phyloP scores from a whole-genome alignment of 2,888 invertebrate species.

The Leptopilina drosophilae region DNA sequence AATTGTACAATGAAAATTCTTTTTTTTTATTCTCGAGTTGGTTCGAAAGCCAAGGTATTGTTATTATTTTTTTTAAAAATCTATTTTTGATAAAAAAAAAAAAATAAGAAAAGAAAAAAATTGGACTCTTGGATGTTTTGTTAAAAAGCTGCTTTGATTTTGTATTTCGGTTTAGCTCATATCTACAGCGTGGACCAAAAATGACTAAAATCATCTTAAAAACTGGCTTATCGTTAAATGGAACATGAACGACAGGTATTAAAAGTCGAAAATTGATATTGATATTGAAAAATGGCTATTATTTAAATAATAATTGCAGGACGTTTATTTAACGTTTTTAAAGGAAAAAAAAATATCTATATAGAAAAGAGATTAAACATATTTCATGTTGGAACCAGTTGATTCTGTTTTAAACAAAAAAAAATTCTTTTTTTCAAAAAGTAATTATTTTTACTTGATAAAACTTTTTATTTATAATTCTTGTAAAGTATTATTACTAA shows the following conservation, averaged over 20 bases:
- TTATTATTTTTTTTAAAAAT: conserved; percentile 23
- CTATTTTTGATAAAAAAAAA: conserved; percentile 29
- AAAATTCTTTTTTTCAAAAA: background rate
- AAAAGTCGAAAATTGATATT: conserved; percentile 14
- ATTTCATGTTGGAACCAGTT: background rate
- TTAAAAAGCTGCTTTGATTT: conserved; percentile 32
- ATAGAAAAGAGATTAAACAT: conserved; percentile 16
- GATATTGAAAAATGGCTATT: conserved; percentile 3
- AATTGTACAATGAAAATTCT: background rate
- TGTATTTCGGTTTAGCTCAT: conserved; percentile 31
- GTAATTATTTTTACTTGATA: background rate
- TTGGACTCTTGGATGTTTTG: background rate
- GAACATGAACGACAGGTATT: background rate
- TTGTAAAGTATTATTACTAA: too few relatives aligned
- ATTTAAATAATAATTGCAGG: background rate
- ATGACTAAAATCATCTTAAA: conserved; percentile 12
- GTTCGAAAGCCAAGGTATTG: background rate
- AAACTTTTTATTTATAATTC: too few relatives aligned
- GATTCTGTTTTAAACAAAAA: background rate
- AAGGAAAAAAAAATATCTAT: background rate
- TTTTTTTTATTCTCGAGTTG: background rate
- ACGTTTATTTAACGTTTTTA: background rate
- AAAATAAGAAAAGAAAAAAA: background rate
- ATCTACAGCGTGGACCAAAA: conserved; percentile 44
- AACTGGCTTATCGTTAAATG: conserved; percentile 22